phyloP scores from a whole-genome alignment of 2,797 vertebrate species.

The Anas georgica region DNA sequence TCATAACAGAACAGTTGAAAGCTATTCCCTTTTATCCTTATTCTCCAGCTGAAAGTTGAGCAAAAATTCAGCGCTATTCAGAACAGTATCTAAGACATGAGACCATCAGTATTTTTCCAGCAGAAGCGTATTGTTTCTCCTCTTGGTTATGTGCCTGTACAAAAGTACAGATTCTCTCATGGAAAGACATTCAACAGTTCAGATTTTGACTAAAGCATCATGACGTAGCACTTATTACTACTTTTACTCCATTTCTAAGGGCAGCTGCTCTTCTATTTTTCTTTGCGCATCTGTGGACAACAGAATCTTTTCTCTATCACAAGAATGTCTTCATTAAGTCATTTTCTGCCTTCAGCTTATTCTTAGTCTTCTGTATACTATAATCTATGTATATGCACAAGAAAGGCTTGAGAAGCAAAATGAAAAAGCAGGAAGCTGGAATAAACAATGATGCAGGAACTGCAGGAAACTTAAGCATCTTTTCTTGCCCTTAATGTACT shows the following conservation, averaged over 20 bases:
- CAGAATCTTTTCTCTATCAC: constrained; percentile 62
- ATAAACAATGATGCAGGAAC: constrained; percentile 58
- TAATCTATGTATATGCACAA: constrained; percentile 53
- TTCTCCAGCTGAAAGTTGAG: not conserved
- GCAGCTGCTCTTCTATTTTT: constrained; percentile 71
- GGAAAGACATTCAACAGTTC: not conserved
- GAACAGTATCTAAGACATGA: not conserved
- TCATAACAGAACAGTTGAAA: not conserved
- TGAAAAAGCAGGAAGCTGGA: constrained; percentile 62
- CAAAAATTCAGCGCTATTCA: not conserved
- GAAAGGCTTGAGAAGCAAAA: constrained; percentile 56
- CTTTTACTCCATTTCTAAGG: constrained; percentile 58
- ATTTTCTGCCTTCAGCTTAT: constrained; percentile 64
- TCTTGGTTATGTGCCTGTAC: not conserved
- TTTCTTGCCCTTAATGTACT: constrained; percentile 16
- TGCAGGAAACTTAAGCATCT: constrained; percentile 16
- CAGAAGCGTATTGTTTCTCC: not conserved
- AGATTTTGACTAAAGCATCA: constrained; percentile 41
- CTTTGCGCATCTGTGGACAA: constrained; percentile 67
- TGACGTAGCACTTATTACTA: constrained; percentile 38
- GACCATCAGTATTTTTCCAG: not conserved
- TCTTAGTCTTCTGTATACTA: constrained; percentile 51
- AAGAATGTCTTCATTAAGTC: constrained; percentile 69
- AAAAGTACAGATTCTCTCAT: not conserved
- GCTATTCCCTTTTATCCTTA: not conserved